Evolutionary conservation across 2,797 vertebrate species (phyloP), one percentile per base, ranked within the genome.

Genomic region (Falco concolor): DNA sequence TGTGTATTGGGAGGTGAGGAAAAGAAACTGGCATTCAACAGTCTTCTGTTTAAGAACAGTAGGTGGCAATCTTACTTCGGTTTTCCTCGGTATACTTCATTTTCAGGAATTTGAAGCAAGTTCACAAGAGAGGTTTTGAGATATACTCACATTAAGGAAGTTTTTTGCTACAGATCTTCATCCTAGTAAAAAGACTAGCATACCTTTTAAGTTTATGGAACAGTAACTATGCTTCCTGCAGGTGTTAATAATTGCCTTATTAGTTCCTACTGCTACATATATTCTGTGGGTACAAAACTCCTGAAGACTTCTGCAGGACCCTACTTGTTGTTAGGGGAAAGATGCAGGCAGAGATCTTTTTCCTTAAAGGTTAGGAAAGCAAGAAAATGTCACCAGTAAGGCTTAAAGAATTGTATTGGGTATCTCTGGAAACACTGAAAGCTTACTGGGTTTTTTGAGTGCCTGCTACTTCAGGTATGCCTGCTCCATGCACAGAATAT

Each of bases 31-130:
- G 10, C 20, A 5, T n/a, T 75, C 44, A 20, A 7, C 6, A 50
- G 25, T 36, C 16, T 63, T 60, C 36, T 23, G 23, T 32, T 49
- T 40, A 32, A 6, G 10, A 84, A n/a, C 93, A 40, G 77, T 64
- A 97, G 96, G 54, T 82, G 96, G 80, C 85, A 57, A 94, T 80
- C 81, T 60, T 68, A 61, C 22, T 74, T 90, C 79, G 83, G 22
- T 57, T 63, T 91, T 82, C 42, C 32, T 67, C 30, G 2, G 13
- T 9, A 44, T 14, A 0, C 49, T 11, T 9, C 34, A 56, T 64
- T 65, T 69, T 56, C 32, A 19, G 77, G 44, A 32, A 8, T 78
- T 64, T 54, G 44, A 77, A 87, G 45, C 38, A 13, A 18, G 10
- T n/a, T 88, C 87, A 23, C 45, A 45, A 50, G 75, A 53, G 30